These are phyloP conservation scores for Lucilia sericata DNA, from an alignment of 1,140 invertebrate species.

Conservation along the genomic window DNA sequence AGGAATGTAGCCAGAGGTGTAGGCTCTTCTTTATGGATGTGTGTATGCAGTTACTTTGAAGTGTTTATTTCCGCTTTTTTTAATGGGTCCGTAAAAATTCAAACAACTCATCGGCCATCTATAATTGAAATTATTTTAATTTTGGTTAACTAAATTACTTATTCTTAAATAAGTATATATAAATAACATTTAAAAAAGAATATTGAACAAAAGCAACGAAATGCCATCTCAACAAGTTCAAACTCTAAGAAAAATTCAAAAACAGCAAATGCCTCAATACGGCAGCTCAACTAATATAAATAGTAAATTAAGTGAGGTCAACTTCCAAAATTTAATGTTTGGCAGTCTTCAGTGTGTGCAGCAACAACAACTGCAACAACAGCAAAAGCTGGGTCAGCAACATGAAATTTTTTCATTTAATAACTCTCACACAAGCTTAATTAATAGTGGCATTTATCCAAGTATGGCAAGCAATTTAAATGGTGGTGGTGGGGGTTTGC, in stretches of 20 bases:
- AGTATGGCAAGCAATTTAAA: background rate
- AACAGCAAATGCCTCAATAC: background rate
- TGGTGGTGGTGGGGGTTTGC: background rate
- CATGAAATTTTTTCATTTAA: background rate
- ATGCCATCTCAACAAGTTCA: background rate
- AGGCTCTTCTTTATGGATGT: too few relatives aligned
- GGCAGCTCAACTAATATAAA: background rate
- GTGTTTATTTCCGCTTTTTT: too few relatives aligned
- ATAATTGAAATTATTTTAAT: too few relatives aligned
- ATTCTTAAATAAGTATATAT: too few relatives aligned
- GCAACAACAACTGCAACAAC: conserved; percentile 44
- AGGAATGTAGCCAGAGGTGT: too few relatives aligned
- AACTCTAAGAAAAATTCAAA: background rate
- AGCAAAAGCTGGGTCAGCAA: conserved; percentile 15
- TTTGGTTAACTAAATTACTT: too few relatives aligned
- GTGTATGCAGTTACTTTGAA: too few relatives aligned
- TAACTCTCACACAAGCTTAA: background rate
- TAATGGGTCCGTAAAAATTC: too few relatives aligned
- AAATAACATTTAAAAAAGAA: too few relatives aligned
- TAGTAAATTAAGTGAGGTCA: conserved; percentile 38
- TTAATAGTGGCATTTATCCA: background rate
- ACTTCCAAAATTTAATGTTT: background rate
- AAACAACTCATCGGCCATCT: too few relatives aligned
- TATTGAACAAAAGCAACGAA: background rate
- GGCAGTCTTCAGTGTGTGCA: conserved; percentile 18